phyloP scores from a whole-genome alignment of 2,797 vertebrate species.

The Propithecus perrieri region DNA sequence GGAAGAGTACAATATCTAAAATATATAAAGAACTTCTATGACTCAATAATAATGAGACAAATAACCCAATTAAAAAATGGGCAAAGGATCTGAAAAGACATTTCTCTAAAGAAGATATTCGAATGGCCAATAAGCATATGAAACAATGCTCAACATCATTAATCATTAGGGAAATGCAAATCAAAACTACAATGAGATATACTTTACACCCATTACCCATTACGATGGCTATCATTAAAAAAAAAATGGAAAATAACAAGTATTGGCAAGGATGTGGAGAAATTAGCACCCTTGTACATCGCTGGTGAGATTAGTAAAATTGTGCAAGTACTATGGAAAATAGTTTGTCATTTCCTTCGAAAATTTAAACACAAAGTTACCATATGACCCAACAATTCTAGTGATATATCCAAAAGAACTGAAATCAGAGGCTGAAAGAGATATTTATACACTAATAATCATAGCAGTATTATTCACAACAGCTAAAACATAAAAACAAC shows the following conservation, averaged over 20 bases:
- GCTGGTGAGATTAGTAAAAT: background rate
- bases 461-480: background rate
- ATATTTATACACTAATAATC: background rate
- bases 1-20: background rate
- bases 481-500: background rate
- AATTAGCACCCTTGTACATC: background rate
- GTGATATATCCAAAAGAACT: conserved; percentile 17
- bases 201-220: background rate
- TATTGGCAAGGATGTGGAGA: background rate
- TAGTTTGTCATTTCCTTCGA: background rate
- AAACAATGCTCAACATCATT: conserved; percentile 5
- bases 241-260: background rate
- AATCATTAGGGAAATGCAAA: background rate
- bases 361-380: conserved; percentile 13
- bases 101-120: background rate
- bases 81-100: background rate
- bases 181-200: background rate
- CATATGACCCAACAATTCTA: conserved; percentile 20
- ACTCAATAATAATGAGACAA: too few species aligned
- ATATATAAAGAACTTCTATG: too few species aligned
- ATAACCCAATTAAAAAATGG: too few species aligned
- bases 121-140: background rate
- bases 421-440: conserved; percentile 6
- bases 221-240: background rate
- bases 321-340: background rate